A percentile compares a stretch with the other conserved stretches of the same genome.
These are phyloP conservation scores for Rhinolophus ferrumequinum DNA, from an alignment of 2,113 vertebrate species.

Conservation along the genomic window DNA sequence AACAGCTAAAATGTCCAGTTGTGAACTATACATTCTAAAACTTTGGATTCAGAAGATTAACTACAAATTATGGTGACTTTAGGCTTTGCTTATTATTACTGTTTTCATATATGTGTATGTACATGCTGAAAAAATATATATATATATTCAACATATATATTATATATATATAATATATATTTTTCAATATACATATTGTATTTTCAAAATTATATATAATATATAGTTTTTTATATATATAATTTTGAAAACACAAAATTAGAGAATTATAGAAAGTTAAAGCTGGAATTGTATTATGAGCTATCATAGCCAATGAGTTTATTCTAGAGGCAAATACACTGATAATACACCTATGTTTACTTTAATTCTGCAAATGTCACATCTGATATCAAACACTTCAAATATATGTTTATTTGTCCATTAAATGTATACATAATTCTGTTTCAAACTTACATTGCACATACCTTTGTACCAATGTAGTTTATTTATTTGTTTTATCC, in stretches of 20 bases:
- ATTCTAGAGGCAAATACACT: conserved; percentile 19
- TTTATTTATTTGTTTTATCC: neutral
- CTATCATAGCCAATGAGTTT: neutral
- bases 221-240: neutral
- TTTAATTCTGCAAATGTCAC: conserved; percentile 69
- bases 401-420: conserved; percentile 29
- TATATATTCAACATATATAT: too few relatives aligned
- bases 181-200: too few relatives aligned
- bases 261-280: neutral
- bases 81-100: neutral
- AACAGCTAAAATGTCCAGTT: neutral
- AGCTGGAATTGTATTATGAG: neutral
- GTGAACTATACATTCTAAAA: neutral
- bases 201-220: too few relatives aligned
- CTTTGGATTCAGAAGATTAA: neutral
- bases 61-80: neutral
- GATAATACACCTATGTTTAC: neutral
- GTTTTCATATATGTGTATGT: neutral
- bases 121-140: too few relatives aligned
- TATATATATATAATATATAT: too few relatives aligned
- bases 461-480: neutral
- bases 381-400: conserved; percentile 48
- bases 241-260: neutral
- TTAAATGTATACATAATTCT: conserved; percentile 16
- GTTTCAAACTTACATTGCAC: neutral